These are phyloP conservation scores for Holotrichia oblita DNA, from an alignment of 1,140 invertebrate species.

Conservation along the genomic window DNA sequence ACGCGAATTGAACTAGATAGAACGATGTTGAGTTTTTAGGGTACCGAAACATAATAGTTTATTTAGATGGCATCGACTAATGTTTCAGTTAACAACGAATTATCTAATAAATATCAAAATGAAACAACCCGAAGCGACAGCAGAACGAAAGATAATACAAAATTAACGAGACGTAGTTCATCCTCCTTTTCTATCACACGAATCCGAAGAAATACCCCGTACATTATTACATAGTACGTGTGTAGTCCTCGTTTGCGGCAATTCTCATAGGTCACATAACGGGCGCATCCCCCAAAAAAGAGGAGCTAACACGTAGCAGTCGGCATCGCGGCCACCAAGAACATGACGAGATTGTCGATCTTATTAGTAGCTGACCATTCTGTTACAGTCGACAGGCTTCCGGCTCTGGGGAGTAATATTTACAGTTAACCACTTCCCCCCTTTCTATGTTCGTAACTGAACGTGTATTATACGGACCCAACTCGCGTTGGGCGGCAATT, in stretches of 20 bases:
- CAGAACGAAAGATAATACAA: neutral
- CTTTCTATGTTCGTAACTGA: neutral
- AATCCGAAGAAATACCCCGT: neutral
- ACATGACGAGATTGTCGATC: neutral
- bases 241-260: neutral
- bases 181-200: neutral
- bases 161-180: slow-evolving; percentile 3
- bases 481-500: neutral
- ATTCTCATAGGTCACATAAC: slow-evolving; percentile 5
- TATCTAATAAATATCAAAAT: neutral
- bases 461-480: slow-evolving; percentile 3
- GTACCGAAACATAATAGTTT: no score
- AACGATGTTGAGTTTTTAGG: no score
- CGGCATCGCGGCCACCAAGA: neutral
- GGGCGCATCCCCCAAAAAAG: neutral
- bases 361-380: neutral
- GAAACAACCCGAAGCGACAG: neutral
- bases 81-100: no score
- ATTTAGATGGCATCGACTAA: no score
- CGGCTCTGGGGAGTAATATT: neutral
- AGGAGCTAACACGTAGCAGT: neutral
- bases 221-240: no score
- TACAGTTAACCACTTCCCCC: neutral
- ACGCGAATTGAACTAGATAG: no score
- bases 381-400: neutral